phyloP scores from a whole-genome alignment of 2,113 vertebrate genomes.

The Pseudois nayaur region DNA sequence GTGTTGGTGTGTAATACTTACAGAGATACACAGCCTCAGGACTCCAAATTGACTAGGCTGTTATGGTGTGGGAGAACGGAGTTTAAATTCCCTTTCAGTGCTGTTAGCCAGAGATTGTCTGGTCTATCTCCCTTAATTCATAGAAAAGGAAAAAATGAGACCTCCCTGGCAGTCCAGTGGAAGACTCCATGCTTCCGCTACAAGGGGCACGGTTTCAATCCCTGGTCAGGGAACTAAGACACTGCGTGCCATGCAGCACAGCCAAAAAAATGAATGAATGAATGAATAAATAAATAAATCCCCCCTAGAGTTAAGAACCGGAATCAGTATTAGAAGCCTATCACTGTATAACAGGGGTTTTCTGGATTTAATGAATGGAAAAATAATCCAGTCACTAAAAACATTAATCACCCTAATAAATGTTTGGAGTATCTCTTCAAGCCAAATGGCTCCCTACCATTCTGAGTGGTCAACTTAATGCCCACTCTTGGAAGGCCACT shows the following conservation, averaged over 20 bases:
- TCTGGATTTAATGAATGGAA: neutral
- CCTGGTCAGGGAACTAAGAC: neutral
- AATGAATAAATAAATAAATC: neutral
- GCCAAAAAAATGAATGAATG: neutral
- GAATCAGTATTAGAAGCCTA: neutral
- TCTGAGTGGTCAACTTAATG: neutral
- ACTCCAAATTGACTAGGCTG: neutral
- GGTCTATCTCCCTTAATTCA: neutral
- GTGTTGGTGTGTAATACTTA: neutral
- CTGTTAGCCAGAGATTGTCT: neutral
- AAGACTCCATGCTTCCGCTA: neutral
- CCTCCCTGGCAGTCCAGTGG: neutral
- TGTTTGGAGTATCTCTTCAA: neutral
- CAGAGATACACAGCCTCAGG: neutral
- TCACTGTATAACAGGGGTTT: neutral
- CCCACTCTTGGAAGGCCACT: neutral
- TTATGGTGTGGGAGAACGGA: neutral
- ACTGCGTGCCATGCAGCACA: neutral
- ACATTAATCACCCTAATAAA: neutral
- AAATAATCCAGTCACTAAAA: neutral
- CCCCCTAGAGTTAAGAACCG: neutral
- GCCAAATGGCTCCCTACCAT: neutral
- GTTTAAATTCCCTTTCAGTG: neutral
- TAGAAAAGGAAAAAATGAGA: neutral
- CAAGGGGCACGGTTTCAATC: rapidly evolving